Evolutionary conservation across 1,140 invertebrate species (phyloP).

Genomic region (Aporrectodea caliginosa): DNA sequence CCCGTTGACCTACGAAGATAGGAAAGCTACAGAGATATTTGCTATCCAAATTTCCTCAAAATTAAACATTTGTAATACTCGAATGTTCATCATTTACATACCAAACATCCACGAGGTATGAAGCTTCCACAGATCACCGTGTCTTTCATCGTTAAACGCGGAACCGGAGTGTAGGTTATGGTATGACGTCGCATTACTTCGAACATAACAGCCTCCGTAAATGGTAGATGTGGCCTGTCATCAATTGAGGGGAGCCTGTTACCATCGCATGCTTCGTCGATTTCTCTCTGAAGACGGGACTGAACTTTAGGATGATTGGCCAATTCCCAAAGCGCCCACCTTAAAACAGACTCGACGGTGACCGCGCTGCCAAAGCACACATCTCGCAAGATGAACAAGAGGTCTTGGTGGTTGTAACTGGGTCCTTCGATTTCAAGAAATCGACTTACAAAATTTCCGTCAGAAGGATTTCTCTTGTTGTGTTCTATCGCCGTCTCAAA

Average conservation of each 20-base stretch:
- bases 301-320: neutral
- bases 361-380: neutral
- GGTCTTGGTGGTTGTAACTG: neutral
- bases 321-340: neutral
- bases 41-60: no score
- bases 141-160: neutral
- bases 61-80: no score
- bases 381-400: neutral
- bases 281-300: neutral
- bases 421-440: neutral
- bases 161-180: neutral
- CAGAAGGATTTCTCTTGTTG: neutral
- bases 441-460: neutral
- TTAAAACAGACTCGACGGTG: neutral
- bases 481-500: neutral
- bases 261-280: neutral
- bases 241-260: neutral
- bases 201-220: neutral
- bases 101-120: neutral
- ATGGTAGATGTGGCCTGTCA: neutral
- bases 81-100: no score
- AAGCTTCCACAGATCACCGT: neutral
- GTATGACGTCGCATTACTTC: neutral
- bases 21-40: no score
- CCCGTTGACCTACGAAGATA: no score